Conservation (phyloP, 2,888 invertebrate species). For the Xylocampa areola region DNA sequence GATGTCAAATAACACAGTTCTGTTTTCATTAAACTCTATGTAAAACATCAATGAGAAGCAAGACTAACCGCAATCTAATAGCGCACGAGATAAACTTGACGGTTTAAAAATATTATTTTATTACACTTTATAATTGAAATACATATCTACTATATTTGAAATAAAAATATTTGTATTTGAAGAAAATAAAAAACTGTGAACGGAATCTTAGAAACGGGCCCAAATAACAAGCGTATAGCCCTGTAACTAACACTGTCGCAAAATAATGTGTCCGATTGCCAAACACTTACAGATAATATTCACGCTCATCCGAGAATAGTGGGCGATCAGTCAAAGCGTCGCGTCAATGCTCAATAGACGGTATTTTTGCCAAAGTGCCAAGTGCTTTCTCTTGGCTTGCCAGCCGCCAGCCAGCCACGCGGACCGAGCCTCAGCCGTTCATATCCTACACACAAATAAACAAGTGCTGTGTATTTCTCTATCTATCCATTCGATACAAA, state of each 20-base stretch:
- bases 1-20: too few species aligned
- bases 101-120: too few species aligned
- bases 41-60: background rate
- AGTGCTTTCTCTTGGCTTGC: slow-evolving; percentile 69
- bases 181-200: background rate
- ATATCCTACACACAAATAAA: slow-evolving; percentile 31
- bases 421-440: slow-evolving; percentile 19
- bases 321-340: slow-evolving; percentile 73
- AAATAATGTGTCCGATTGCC: slow-evolving; percentile 57
- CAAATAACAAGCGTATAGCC: slow-evolving; percentile 15
- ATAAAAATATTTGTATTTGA: too few species aligned
- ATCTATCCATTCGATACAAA: slow-evolving; percentile 15
- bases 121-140: too few species aligned
- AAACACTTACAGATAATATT: slow-evolving; percentile 63
- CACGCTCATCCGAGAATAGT: slow-evolving; percentile 67
- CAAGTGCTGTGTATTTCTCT: slow-evolving; percentile 10
- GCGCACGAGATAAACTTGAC: too few species aligned
- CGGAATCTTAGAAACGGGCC: slow-evolving; percentile 3
- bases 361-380: slow-evolving; percentile 66
- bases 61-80: background rate
- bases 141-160: too few species aligned
- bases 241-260: slow-evolving; percentile 20
- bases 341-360: slow-evolving; percentile 70
- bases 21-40: too few species aligned
- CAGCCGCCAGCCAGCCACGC: slow-evolving; percentile 63